phyloP scores from a whole-genome alignment of 2,113 vertebrate genomes.

The cattle (Bos taurus) region DNA sequence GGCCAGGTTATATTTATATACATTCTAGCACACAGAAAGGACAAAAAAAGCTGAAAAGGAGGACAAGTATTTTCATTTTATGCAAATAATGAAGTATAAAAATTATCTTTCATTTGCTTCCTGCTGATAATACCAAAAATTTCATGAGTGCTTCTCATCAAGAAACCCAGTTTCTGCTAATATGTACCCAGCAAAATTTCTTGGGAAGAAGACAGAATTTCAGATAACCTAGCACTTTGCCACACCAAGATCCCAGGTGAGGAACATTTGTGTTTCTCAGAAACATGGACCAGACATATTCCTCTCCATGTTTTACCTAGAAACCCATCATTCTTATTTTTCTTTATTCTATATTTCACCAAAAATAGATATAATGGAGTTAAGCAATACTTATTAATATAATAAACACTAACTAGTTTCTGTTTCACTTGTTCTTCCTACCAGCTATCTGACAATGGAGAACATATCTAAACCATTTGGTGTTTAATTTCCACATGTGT shows the following conservation, averaged over 20 bases:
- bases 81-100: neutral
- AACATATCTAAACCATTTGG: neutral
- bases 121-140: neutral
- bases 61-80: neutral
- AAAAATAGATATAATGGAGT: neutral
- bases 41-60: neutral
- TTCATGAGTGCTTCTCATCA: accelerated
- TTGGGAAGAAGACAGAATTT: neutral
- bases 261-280: neutral
- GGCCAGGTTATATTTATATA: neutral
- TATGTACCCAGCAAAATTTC: neutral
- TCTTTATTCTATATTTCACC: neutral
- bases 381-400: neutral
- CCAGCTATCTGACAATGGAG: neutral
- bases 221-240: neutral
- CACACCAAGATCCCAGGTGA: neutral
- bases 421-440: neutral
- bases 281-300: neutral
- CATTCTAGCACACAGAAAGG: neutral
- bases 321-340: neutral
- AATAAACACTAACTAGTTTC: neutral
- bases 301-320: neutral
- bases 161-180: neutral
- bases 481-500: neutral
- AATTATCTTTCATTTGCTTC: neutral